Evolutionary conservation across 1,140 invertebrate genomes (phyloP).

Genomic region (Pinna nobilis): DNA sequence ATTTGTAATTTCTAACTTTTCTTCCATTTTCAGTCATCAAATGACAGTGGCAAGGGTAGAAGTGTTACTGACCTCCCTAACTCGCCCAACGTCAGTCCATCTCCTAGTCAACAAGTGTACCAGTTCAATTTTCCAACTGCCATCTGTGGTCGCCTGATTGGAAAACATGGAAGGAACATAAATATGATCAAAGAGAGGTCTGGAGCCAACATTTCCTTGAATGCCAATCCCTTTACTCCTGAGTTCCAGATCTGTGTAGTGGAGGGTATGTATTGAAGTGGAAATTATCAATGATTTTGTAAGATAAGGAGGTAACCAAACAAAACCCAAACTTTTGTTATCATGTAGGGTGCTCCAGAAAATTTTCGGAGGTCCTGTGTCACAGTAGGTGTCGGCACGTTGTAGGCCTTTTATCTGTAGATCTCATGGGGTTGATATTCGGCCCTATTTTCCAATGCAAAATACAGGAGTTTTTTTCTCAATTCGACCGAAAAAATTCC

Average conservation of each 20-base stretch:
- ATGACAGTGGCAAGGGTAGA: conserved; percentile 85
- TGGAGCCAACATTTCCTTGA: conserved; percentile 85
- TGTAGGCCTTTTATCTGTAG: too few relatives aligned
- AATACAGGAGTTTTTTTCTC: too few relatives aligned
- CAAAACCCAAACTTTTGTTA: background rate
- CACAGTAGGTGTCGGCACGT: too few relatives aligned
- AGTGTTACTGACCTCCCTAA: conserved; percentile 78
- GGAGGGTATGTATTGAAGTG: conserved; percentile 79
- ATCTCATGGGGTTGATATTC: too few relatives aligned
- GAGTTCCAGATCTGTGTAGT: conserved; percentile 88
- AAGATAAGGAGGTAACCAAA: too few relatives aligned
- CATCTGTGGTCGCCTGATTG: conserved; percentile 91
- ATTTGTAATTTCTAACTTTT: too few relatives aligned
- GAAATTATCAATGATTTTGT: background rate
- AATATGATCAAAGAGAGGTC: conserved; percentile 86
- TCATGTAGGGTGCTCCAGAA: background rate
- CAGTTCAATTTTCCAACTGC: conserved; percentile 87
- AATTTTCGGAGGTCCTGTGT: too few relatives aligned
- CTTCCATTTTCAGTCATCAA: conserved; percentile 79
- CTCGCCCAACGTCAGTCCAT: background rate
- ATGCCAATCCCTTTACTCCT: conserved; percentile 83
- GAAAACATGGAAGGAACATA: conserved; percentile 87
- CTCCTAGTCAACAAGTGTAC: conserved; percentile 70
- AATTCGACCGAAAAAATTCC: too few relatives aligned
- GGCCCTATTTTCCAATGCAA: too few relatives aligned